phyloP scores from a whole-genome alignment of 2,888 invertebrate species.

The Lepidocyrtoides sp. region DNA sequence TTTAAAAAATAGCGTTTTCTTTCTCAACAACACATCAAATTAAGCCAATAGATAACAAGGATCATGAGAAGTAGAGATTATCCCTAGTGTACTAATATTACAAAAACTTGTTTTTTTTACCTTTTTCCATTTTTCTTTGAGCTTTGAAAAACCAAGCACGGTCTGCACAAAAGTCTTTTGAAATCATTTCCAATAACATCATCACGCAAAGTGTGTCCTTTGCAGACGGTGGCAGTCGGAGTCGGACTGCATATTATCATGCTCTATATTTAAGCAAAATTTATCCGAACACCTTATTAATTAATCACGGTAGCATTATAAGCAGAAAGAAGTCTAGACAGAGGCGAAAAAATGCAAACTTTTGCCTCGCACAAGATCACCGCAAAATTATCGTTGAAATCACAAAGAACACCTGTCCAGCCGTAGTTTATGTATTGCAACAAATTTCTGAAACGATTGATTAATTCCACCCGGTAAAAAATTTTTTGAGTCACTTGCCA shows the following conservation, averaged over 20 bases:
- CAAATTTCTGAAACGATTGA: not conserved
- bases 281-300: conserved; percentile 40
- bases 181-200: not conserved
- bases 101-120: conserved; percentile 3
- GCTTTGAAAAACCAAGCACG: too few relatives aligned
- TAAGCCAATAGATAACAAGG: not conserved
- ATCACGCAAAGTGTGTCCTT: not conserved
- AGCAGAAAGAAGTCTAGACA: not conserved
- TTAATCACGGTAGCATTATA: conserved; percentile 21
- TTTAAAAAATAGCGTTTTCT: not conserved
- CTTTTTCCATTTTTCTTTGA: not conserved
- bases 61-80: not conserved
- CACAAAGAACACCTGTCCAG: not conserved
- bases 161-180: too few relatives aligned
- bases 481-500: not conserved
- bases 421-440: not conserved
- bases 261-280: conserved; percentile 4
- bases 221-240: not conserved
- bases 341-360: not conserved
- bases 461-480: not conserved
- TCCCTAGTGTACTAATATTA: not conserved
- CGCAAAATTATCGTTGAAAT: not conserved
- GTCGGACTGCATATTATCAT: not conserved
- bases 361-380: not conserved
- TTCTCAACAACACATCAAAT: not conserved